These are phyloP conservation scores for Chascanopsetta lugubris DNA, from an alignment of 2,113 vertebrate species.

Conservation along the genomic window DNA sequence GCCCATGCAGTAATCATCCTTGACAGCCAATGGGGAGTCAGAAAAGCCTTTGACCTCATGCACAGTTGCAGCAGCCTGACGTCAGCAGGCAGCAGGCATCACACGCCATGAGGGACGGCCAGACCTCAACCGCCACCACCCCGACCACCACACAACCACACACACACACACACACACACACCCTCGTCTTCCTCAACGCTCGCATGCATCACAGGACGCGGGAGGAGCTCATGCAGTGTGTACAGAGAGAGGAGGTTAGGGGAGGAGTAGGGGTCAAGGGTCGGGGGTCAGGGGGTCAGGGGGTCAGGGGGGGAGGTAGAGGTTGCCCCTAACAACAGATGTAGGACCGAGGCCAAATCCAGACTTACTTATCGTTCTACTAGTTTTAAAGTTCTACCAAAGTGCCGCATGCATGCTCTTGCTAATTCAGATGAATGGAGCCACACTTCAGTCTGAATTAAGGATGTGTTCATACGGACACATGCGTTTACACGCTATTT, in stretches of 20 bases:
- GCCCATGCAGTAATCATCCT: slow-evolving; percentile 58
- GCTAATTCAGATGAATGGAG: slow-evolving; percentile 33
- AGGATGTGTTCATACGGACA: slow-evolving; percentile 14
- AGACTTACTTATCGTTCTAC: slow-evolving; percentile 25
- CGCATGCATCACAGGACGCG: slow-evolving; percentile 33
- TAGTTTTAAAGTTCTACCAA: slow-evolving; percentile 18
- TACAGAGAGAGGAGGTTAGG: slow-evolving; percentile 34
- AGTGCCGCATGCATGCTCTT: slow-evolving; percentile 34
- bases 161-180: slow-evolving; percentile 39
- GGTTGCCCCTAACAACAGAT: slow-evolving; percentile 47
- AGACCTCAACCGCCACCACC: not conserved
- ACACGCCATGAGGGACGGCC: slow-evolving; percentile 23
- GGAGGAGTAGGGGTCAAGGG: slow-evolving; percentile 6
- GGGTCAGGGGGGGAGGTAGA: slow-evolving; percentile 42
- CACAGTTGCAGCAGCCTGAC: slow-evolving; percentile 57
- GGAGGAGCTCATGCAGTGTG: slow-evolving; percentile 56
- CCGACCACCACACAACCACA: slow-evolving; percentile 22
- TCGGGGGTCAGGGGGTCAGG: no score
- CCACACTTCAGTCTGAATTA: slow-evolving; percentile 29
- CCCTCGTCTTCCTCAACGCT: not conserved
- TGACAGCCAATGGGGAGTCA: slow-evolving; percentile 54
- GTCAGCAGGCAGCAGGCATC: slow-evolving; percentile 38
- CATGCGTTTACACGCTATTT: slow-evolving; percentile 43
- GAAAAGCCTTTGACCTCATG: slow-evolving; percentile 70
- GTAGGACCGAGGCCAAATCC: slow-evolving; percentile 6